These are phyloP conservation scores for Synergus japonicus DNA, from an alignment of 2,888 invertebrate genomes.

Conservation along the genomic window DNA sequence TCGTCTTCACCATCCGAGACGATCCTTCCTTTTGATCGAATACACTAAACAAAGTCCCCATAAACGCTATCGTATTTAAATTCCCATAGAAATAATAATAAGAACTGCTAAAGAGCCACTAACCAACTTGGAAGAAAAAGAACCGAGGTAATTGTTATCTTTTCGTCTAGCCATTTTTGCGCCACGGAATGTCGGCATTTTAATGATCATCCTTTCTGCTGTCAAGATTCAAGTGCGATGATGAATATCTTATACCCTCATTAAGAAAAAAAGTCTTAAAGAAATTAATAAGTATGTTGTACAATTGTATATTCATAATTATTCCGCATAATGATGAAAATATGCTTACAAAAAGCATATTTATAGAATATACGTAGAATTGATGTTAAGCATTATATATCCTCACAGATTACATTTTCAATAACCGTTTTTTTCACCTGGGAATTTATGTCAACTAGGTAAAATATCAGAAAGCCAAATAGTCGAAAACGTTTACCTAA, in stretches of 20 bases:
- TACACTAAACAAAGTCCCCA: slow-evolving; percentile 19
- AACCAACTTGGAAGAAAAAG: not conserved
- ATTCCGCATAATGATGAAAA: not conserved
- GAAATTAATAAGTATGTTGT: not conserved
- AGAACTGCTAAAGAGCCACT: not conserved
- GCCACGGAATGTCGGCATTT: slow-evolving; percentile 9
- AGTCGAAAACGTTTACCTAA: not conserved
- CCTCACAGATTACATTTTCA: not conserved
- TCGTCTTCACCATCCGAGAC: slow-evolving; percentile 35
- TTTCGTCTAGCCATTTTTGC: slow-evolving; percentile 27
- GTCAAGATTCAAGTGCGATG: slow-evolving; percentile 28
- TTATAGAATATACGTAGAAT: not conserved
- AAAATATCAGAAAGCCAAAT: not conserved
- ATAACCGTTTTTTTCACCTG: not conserved
- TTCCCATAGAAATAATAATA: slow-evolving; percentile 34
- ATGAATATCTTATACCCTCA: slow-evolving; percentile 11
- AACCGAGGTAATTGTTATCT: slow-evolving; percentile 29
- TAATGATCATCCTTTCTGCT: slow-evolving; percentile 29
- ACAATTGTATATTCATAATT: not conserved
- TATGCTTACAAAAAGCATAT: not conserved
- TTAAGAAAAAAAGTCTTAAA: not conserved
- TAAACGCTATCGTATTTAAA: slow-evolving; percentile 36
- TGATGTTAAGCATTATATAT: not conserved
- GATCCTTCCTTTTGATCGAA: slow-evolving; percentile 18
- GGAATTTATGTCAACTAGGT: not conserved